Percentiles rank a stretch among this genome's conserved stretches.
These are phyloP conservation scores for Limanda limanda DNA, from an alignment of 2,113 vertebrate genomes.

Conservation along the genomic window DNA sequence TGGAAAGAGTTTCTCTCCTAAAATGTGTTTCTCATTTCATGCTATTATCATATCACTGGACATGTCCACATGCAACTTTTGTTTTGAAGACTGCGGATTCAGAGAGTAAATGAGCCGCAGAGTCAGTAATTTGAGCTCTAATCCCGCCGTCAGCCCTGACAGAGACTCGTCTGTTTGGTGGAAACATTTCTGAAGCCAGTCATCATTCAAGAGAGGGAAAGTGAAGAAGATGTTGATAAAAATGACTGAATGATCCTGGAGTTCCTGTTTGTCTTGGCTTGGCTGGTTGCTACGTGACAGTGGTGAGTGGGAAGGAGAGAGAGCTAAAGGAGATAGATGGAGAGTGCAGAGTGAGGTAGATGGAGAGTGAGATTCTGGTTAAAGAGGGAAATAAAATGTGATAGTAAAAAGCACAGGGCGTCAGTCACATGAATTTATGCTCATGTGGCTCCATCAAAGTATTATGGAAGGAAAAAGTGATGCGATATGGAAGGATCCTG, in stretches of 20 bases:
- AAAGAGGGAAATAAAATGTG: not conserved
- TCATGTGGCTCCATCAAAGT: not conserved
- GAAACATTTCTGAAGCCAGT: slow-evolving; percentile 78
- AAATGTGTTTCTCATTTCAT: slow-evolving; percentile 82
- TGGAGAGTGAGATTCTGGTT: not conserved
- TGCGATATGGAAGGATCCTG: slow-evolving; percentile 8
- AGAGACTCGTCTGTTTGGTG: slow-evolving; percentile 68
- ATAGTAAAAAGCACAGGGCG: not conserved
- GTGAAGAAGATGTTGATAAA: slow-evolving; percentile 72
- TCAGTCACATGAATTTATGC: not conserved
- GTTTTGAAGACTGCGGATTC: slow-evolving; percentile 75
- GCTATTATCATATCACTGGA: slow-evolving; percentile 79
- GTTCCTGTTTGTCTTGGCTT: slow-evolving; percentile 77
- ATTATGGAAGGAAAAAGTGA: not conserved
- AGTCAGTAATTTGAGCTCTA: slow-evolving; percentile 79
- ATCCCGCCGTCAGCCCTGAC: slow-evolving; percentile 69
- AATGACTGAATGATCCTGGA: slow-evolving; percentile 64
- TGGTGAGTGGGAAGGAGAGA: not conserved
- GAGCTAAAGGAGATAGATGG: slow-evolving; percentile 1
- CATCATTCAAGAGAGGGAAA: slow-evolving; percentile 59
- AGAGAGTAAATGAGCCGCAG: slow-evolving; percentile 77
- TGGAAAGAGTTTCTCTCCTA: slow-evolving; percentile 49
- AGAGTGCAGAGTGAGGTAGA: not conserved
- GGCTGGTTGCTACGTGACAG: slow-evolving; percentile 52
- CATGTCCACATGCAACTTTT: slow-evolving; percentile 73